Evolutionary conservation across 2,113 vertebrate species (phyloP).

Genomic region (Silurus meridionalis): DNA sequence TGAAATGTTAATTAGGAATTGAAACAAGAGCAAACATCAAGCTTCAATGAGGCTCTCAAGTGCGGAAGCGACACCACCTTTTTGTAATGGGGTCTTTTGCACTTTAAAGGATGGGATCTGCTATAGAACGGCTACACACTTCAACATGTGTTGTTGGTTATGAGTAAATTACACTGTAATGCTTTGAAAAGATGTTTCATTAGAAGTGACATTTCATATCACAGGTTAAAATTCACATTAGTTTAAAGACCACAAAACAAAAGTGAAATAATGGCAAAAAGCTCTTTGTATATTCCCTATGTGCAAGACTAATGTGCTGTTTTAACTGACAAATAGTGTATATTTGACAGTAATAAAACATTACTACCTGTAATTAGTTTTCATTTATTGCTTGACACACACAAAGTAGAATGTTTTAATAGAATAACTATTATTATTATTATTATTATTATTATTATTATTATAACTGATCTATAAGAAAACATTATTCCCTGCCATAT

Average conservation of each 20-base stretch:
- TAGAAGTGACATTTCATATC: constrained; percentile 12
- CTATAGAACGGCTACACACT: neutral
- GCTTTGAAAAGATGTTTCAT: constrained; percentile 38
- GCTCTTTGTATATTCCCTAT: neutral
- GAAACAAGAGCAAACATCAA: constrained; percentile 29
- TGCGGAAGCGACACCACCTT: constrained; percentile 28
- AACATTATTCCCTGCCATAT: too few relatives aligned
- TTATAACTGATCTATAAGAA: too few relatives aligned
- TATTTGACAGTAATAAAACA: neutral
- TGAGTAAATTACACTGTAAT: neutral
- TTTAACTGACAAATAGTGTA: neutral
- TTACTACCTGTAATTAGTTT: too few relatives aligned
- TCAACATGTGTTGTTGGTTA: neutral
- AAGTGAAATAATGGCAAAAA: neutral
- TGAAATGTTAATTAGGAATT: constrained; percentile 46
- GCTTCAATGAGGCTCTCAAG: constrained; percentile 28
- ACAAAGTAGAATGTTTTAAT: too few relatives aligned
- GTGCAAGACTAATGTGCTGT: neutral
- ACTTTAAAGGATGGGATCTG: constrained; percentile 40
- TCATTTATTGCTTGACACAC: too few relatives aligned
- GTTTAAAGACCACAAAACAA: constrained; percentile 2
- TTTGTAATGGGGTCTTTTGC: constrained; percentile 33
- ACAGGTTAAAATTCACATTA: constrained; percentile 4
- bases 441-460: too few relatives aligned
- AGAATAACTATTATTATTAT: too few relatives aligned